Evolutionary conservation across 64 coral and sea anemone species (phyloP), one percentile per base, ranked within the genome.

Genomic region (Montipora foliosa): DNA sequence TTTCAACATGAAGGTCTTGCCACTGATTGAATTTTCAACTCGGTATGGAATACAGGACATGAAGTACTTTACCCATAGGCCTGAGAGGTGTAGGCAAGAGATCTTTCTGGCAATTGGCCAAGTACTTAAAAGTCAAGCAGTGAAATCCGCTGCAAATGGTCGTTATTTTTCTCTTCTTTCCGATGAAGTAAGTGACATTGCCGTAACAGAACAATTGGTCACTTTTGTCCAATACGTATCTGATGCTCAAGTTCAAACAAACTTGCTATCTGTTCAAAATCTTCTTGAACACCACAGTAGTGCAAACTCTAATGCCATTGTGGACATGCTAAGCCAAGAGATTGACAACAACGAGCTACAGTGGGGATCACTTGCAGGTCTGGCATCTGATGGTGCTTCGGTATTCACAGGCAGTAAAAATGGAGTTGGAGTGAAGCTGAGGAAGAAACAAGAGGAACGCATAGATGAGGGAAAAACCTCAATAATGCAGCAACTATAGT

Each of bases 1-100:
- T 81, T 81, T n/a, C 6, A 81, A 59, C 52, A 81, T 60, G 77
- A 52, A 79, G 77, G 22, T 81, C 58, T 81, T 81, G 52, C 79
- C 21, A 8, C 79, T 61, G 22, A 61, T 60, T 58, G 51, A 81
- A 24, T 81, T 60, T 81, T n/a, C 17, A 1, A 79, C 51, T 81
- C 51, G 4, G 52, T 81, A 6, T 79, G 77, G 48, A 0, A 7
- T 79, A 9, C 2, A 53, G 47, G 49, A 52, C 51, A 79, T 57
- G 77, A 3, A 79, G 15, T 79, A 0, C 47, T 79, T 79, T 17
- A 79, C 77, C 49, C 77, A 57, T 79, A 13, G 4, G 8, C 51
- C 77, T 19, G 77, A 79, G 5, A 79, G 15, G 77, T 79, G 46
- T 21, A 51, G 50, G 47, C 15, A 79, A 79, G 77, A 79, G 16